phyloP scores from a whole-genome alignment of 1,140 invertebrate species.

The Temnothorax longispinosus region DNA sequence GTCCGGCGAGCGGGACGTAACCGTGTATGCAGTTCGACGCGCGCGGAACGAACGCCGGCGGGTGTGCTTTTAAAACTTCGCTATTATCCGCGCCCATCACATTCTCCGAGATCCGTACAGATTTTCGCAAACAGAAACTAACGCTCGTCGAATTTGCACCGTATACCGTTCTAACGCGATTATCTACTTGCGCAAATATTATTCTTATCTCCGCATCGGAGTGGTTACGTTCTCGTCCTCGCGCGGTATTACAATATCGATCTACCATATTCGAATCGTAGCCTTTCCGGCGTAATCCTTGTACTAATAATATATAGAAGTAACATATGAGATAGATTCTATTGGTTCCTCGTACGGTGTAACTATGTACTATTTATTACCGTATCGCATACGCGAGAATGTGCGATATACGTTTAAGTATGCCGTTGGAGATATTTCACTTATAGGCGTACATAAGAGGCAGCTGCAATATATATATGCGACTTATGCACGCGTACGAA shows the following conservation, averaged over 20 bases:
- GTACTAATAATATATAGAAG: conserved; percentile 20
- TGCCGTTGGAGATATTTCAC: background rate
- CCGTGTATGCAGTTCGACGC: background rate
- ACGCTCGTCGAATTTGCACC: conserved; percentile 45
- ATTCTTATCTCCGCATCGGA: conserved; percentile 36
- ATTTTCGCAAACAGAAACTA: conserved; percentile 38
- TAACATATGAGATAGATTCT: background rate
- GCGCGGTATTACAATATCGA: conserved; percentile 35
- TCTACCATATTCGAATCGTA: conserved; percentile 17
- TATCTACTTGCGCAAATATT: conserved; percentile 57
- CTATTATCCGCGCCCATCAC: conserved; percentile 19
- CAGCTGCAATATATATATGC: background rate
- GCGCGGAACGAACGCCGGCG: background rate
- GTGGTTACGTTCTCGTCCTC: background rate
- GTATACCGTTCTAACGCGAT: conserved; percentile 34
- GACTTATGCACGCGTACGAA: background rate
- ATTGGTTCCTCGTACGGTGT: background rate
- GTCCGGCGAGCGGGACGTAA: background rate
- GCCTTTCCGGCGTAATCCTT: background rate
- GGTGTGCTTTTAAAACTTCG: conserved; percentile 36
- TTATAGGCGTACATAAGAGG: background rate
- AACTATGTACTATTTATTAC: background rate
- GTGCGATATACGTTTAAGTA: background rate
- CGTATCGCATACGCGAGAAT: background rate
- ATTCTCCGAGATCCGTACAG: background rate